These are phyloP conservation scores for Macrochelys suwanniensis DNA, from an alignment of 2,797 vertebrate species.

Conservation along the genomic window DNA sequence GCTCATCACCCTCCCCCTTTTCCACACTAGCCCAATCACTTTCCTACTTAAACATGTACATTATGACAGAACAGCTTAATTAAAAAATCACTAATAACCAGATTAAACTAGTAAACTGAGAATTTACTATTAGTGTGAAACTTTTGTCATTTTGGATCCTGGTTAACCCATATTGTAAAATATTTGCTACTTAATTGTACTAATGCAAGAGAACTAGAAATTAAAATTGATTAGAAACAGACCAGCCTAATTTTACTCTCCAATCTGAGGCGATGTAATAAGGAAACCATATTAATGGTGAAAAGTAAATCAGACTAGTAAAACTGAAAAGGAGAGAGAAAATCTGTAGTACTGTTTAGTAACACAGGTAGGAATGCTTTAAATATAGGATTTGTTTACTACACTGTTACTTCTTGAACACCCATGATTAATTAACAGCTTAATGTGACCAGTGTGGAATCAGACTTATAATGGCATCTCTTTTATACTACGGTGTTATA, in stretches of 20 bases:
- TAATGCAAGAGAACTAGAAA: not conserved
- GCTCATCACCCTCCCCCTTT: not conserved
- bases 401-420: not conserved
- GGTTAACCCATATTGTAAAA: not conserved
- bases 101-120: too few relatives aligned
- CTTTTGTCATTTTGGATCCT: not conserved
- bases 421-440: rapidly evolving
- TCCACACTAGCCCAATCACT: not conserved
- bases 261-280: not conserved
- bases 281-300: not conserved
- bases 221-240: not conserved
- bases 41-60: not conserved
- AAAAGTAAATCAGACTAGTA: not conserved
- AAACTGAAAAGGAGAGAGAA: not conserved
- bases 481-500: not conserved
- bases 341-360: not conserved
- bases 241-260: not conserved
- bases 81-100: too few relatives aligned
- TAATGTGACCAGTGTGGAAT: not conserved
- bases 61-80: not conserved
- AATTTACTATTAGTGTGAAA: not conserved
- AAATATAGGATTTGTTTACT: not conserved
- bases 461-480: not conserved
- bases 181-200: not conserved
- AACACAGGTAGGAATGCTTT: not conserved